Evolutionary conservation across 2,113 vertebrate species (phyloP).

Genomic region (Ciconia boyciana): DNA sequence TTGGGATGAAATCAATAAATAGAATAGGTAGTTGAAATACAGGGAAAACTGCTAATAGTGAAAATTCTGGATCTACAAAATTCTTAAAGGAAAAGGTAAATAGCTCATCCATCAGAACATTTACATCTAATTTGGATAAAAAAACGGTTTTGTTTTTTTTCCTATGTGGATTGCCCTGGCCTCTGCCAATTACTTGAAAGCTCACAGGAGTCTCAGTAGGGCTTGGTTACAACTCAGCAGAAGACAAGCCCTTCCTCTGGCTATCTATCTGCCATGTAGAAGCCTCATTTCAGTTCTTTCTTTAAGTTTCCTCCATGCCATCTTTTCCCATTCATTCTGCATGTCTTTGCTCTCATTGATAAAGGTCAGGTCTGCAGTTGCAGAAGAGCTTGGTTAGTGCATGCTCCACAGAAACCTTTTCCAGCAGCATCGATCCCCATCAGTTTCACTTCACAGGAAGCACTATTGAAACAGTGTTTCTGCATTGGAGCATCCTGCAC

Average conservation of each 20-base stretch:
- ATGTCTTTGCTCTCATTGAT: neutral
- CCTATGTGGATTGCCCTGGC: neutral
- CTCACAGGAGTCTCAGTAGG: neutral
- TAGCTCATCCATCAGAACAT: neutral
- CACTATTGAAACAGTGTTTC: neutral
- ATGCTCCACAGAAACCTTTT: neutral
- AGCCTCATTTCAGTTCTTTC: neutral
- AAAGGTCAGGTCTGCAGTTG: conserved; percentile 4
- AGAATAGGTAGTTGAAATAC: neutral
- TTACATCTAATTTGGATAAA: neutral
- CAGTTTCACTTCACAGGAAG: neutral
- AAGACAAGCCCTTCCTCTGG: neutral
- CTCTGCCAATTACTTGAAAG: neutral
- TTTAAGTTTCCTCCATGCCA: neutral
- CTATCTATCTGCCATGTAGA: neutral
- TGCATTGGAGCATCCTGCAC: neutral
- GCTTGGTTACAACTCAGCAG: neutral
- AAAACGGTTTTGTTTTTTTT: neutral
- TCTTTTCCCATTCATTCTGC: neutral
- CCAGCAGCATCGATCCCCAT: neutral
- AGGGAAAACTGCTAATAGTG: neutral
- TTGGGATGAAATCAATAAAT: neutral
- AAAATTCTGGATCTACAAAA: neutral
- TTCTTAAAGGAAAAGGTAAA: neutral
- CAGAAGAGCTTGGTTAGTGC: neutral